A percentile compares a stretch with the other conserved stretches of the same genome.
Evolutionary conservation across 2,797 vertebrate genomes (phyloP).

Genomic region (Podargus strigoides): DNA sequence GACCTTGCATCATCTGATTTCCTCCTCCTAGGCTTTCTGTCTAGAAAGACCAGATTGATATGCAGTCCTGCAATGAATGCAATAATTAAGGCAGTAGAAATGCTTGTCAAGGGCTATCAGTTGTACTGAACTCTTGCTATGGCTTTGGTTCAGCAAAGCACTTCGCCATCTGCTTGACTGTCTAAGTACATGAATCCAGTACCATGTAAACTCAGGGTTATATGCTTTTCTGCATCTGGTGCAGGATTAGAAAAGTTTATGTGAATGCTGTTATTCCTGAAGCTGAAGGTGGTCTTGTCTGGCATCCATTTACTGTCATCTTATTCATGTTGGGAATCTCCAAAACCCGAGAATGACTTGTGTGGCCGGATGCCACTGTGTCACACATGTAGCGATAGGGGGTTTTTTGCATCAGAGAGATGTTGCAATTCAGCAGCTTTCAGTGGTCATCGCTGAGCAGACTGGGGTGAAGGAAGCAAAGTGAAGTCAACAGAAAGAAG

Average conservation of each 20-base stretch:
- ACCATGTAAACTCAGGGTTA: not conserved
- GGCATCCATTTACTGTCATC: not conserved
- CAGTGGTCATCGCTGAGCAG: not conserved
- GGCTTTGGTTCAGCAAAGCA: not conserved
- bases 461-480: not conserved
- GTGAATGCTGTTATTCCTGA: not conserved
- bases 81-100: not conserved
- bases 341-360: not conserved
- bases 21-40: not conserved
- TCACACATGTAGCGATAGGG: not conserved
- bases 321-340: not conserved
- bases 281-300: not conserved
- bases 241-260: not conserved
- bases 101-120: not conserved
- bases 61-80: not conserved
- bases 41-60: not conserved
- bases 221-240: not conserved
- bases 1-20: not conserved
- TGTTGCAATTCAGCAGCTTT: not conserved
- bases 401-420: not conserved
- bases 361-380: fast-evolving
- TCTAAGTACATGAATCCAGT: not conserved
- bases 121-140: not conserved
- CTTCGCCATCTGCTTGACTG: not conserved
- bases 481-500: not conserved